phyloP scores from a whole-genome alignment of 2,113 vertebrate genomes.

The Climacteris rufus region DNA sequence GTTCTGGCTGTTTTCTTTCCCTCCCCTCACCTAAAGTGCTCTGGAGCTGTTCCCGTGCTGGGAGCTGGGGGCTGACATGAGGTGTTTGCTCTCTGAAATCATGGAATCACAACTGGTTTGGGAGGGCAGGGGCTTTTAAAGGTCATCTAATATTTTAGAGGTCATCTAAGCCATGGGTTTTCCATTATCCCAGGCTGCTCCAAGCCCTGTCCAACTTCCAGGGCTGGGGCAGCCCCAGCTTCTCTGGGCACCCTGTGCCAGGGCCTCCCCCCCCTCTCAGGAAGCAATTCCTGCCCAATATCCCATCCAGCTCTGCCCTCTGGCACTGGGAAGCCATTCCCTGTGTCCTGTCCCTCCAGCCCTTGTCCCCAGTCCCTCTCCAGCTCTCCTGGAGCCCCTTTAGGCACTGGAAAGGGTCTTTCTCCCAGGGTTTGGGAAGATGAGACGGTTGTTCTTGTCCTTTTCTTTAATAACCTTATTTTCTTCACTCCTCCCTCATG shows the following conservation, averaged over 20 bases:
- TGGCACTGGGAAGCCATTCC: neutral
- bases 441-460: rapidly evolving
- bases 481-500: rapidly evolving
- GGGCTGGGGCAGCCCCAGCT: neutral
- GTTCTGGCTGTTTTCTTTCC: neutral
- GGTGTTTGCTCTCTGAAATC: neutral
- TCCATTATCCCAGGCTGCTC: rapidly evolving
- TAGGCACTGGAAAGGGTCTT: rapidly evolving
- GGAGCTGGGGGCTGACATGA: neutral
- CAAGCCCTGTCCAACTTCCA: neutral
- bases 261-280: neutral
- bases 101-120: neutral
- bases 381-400: neutral
- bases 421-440: rapidly evolving
- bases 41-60: rapidly evolving
- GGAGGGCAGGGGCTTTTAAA: neutral
- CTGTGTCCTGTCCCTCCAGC: rapidly evolving
- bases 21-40: rapidly evolving
- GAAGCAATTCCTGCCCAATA: neutral
- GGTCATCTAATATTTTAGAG: neutral
- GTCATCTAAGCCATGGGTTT: neutral
- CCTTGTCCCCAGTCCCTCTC: neutral
- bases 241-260: neutral
- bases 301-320: neutral
- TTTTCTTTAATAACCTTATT: neutral